phyloP scores from a whole-genome alignment of 2,888 invertebrate genomes.

The Lysandra coridon region DNA sequence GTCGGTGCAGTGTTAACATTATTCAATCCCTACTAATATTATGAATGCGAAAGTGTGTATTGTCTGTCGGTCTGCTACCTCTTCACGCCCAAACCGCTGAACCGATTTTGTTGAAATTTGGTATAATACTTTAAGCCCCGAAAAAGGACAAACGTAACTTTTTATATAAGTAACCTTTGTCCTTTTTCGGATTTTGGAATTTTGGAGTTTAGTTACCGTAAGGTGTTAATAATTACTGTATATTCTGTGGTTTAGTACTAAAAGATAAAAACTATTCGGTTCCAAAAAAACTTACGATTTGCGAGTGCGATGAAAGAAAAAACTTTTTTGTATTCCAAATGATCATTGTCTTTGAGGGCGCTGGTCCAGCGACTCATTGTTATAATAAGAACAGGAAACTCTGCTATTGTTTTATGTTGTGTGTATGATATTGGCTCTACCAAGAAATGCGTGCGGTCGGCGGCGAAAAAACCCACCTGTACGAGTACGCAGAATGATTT shows the following conservation, averaged over 20 bases:
- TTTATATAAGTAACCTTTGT: too few relatives aligned
- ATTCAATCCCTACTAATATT: too few relatives aligned
- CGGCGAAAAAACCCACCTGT: slow-evolving; percentile 6
- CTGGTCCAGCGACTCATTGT: not conserved
- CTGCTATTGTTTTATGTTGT: slow-evolving; percentile 14
- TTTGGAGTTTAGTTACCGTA: too few relatives aligned
- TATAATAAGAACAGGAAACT: slow-evolving; percentile 5
- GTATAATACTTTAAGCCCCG: too few relatives aligned
- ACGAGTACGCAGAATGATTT: slow-evolving; percentile 20
- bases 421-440: not conserved
- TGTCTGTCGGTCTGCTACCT: too few relatives aligned
- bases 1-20: not conserved
- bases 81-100: too few relatives aligned
- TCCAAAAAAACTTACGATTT: not conserved
- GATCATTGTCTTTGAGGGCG: not conserved
- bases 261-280: not conserved
- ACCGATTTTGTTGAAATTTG: too few relatives aligned
- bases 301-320: not conserved
- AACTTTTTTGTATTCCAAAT: not conserved
- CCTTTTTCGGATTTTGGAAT: too few relatives aligned
- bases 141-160: too few relatives aligned
- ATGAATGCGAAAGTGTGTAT: too few relatives aligned
- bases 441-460: slow-evolving; percentile 10
- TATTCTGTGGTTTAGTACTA: not conserved
- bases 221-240: too few relatives aligned